phyloP scores from a whole-genome alignment of 2,797 vertebrate genomes.

The Telmatherina bonti region DNA sequence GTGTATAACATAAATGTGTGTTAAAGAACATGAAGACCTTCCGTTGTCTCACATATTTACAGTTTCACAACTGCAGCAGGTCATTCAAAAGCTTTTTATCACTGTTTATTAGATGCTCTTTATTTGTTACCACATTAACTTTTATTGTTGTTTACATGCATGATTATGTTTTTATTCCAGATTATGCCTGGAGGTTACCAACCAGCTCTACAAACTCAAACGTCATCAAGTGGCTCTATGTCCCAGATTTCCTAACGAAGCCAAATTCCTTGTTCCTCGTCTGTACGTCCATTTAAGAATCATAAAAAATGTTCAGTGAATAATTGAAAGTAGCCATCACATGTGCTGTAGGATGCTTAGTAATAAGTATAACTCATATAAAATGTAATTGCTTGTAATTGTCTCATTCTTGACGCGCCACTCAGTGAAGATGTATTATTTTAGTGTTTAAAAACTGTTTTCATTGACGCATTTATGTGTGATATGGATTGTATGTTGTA shows the following conservation, averaged over 20 bases:
- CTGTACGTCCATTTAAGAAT: constrained; percentile 80
- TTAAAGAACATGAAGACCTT: no score
- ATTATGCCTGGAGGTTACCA: constrained; percentile 95
- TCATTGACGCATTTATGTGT: neutral
- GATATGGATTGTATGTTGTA: neutral
- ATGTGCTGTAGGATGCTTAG: neutral
- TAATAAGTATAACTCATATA: no score
- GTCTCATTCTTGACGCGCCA: no score
- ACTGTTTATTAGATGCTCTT: no score
- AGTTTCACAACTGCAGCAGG: no score
- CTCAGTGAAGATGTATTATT: no score
- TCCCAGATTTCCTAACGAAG: constrained; percentile 91
- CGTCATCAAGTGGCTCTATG: constrained; percentile 97
- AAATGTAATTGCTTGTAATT: no score
- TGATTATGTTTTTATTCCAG: constrained; percentile 77
- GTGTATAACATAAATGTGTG: no score
- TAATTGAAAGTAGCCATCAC: neutral
- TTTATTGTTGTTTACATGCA: neutral
- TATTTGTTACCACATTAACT: neutral
- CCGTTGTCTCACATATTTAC: no score
- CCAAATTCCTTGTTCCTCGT: constrained; percentile 92
- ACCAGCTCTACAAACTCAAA: constrained; percentile 87
- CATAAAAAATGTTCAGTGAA: neutral
- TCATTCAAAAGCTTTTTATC: constrained; percentile 1
- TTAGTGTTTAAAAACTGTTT: neutral